phyloP scores from a whole-genome alignment of 2,113 vertebrate genomes.

The Hemibagrus wyckioides region DNA sequence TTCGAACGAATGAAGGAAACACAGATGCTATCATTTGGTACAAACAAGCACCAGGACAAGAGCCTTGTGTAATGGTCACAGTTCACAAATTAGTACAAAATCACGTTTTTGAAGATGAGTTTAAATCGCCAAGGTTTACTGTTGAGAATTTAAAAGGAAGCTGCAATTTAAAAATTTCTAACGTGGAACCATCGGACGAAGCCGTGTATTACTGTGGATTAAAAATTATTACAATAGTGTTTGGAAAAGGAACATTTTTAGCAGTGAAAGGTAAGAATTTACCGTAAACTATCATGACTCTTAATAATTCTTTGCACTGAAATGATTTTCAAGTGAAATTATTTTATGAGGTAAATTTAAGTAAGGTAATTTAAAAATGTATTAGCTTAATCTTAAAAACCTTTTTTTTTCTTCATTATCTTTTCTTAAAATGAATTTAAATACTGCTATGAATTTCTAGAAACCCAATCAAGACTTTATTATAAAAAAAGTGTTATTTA shows the following conservation, averaged over 20 bases:
- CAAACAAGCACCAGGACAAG: slow-evolving; percentile 32
- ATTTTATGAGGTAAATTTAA: neutral
- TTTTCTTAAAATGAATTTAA: neutral
- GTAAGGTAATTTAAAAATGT: too few species aligned
- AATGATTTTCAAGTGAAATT: neutral
- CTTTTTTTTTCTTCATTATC: neutral
- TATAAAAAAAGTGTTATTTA: neutral
- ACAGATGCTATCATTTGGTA: slow-evolving; percentile 23
- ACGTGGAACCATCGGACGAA: slow-evolving; percentile 22
- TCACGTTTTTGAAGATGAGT: slow-evolving; percentile 54
- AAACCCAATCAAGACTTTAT: neutral
- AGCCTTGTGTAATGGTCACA: neutral
- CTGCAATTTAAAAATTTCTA: slow-evolving; percentile 18
- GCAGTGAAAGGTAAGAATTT: slow-evolving; percentile 23
- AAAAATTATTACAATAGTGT: neutral
- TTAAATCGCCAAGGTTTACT: neutral
- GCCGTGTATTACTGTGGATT: slow-evolving; percentile 35
- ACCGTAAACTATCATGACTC: too few species aligned
- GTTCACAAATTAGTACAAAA: neutral
- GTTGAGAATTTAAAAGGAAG: neutral
- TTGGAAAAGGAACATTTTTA: slow-evolving; percentile 36
- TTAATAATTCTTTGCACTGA: neutral
- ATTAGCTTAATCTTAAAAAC: neutral
- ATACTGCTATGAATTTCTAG: neutral
- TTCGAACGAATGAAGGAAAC: neutral